A percentile compares a stretch with the other conserved stretches of the same genome.
Evolutionary conservation across 2,797 vertebrate species (phyloP).

Genomic region (Pseudochaenichthys georgianus): DNA sequence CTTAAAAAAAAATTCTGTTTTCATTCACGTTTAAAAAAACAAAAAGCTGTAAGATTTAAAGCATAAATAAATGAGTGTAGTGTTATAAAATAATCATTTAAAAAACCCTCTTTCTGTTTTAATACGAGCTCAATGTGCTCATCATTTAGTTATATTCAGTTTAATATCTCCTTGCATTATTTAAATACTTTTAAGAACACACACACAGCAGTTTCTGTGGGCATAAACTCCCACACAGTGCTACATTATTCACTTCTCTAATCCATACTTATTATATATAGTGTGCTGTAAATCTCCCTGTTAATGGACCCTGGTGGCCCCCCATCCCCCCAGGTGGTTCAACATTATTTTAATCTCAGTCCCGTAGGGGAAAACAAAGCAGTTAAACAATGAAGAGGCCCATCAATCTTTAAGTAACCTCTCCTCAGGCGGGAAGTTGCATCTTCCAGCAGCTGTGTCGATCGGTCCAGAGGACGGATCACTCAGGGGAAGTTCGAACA

Average conservation of each 20-base stretch:
- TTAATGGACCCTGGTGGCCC: constrained; percentile 54
- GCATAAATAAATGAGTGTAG: no score
- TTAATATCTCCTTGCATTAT: constrained; percentile 32
- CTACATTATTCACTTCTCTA: constrained; percentile 62
- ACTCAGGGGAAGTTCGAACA: background rate
- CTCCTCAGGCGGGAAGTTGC: constrained; percentile 46
- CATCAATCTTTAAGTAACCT: constrained; percentile 78
- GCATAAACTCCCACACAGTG: constrained; percentile 30
- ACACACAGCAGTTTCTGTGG: constrained; percentile 27
- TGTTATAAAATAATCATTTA: no score
- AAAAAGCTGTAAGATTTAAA: no score
- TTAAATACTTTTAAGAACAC: constrained; percentile 21
- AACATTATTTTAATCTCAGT: constrained; percentile 72
- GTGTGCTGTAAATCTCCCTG: constrained; percentile 51
- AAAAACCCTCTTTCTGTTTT: no score
- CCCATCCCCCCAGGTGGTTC: constrained; percentile 42
- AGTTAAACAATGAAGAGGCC: constrained; percentile 70
- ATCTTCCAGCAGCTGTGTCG: constrained; percentile 30
- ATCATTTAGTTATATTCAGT: constrained; percentile 22
- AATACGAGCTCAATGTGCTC: background rate
- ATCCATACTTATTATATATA: constrained; percentile 63
- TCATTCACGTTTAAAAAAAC: no score
- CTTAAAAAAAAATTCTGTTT: no score
- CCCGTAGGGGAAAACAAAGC: constrained; percentile 67
- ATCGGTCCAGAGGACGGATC: background rate